Conservation (phyloP, 2,113 vertebrate species). For the Hirundichthys speculiger region DNA sequence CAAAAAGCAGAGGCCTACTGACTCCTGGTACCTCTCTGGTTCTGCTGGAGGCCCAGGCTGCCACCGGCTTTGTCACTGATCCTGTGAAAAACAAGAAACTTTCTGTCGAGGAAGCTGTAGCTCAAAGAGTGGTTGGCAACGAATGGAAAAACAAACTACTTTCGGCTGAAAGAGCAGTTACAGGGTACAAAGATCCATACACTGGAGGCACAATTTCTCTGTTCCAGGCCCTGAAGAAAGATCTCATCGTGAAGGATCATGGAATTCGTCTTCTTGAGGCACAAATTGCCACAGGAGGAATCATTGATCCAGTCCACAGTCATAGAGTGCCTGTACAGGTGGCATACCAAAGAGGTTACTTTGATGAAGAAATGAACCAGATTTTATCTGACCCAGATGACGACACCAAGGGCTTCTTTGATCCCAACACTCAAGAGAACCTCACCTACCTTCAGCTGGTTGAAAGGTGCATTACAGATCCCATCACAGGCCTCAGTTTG, state of each 20-base stretch:
- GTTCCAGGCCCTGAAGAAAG: constrained; percentile 66
- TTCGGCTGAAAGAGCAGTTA: constrained; percentile 64
- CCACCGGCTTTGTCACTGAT: neutral
- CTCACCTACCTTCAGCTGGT: constrained; percentile 72
- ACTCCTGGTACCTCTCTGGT: too few relatives aligned
- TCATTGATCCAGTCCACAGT: constrained; percentile 81
- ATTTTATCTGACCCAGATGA: constrained; percentile 77
- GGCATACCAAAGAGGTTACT: constrained; percentile 83
- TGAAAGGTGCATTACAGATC: constrained; percentile 75
- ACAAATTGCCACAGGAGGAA: constrained; percentile 80
- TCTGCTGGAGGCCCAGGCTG: too few relatives aligned
- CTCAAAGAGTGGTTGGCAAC: constrained; percentile 57
- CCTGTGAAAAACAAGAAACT: constrained; percentile 81
- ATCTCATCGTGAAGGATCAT: constrained; percentile 60
- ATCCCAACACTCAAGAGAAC: constrained; percentile 76
- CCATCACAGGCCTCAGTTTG: constrained; percentile 66
- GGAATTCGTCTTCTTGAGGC: constrained; percentile 71
- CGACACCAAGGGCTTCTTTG: constrained; percentile 86
- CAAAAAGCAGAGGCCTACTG: too few relatives aligned
- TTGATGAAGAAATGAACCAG: constrained; percentile 82
- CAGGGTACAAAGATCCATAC: constrained; percentile 62
- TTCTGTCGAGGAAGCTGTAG: constrained; percentile 81
- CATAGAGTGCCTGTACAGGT: constrained; percentile 83
- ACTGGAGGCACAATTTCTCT: constrained; percentile 57
- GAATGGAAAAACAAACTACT: constrained; percentile 61